Evolutionary conservation across 2,888 invertebrate species (phyloP).

Genomic region (Alloscopus bannaensis): DNA sequence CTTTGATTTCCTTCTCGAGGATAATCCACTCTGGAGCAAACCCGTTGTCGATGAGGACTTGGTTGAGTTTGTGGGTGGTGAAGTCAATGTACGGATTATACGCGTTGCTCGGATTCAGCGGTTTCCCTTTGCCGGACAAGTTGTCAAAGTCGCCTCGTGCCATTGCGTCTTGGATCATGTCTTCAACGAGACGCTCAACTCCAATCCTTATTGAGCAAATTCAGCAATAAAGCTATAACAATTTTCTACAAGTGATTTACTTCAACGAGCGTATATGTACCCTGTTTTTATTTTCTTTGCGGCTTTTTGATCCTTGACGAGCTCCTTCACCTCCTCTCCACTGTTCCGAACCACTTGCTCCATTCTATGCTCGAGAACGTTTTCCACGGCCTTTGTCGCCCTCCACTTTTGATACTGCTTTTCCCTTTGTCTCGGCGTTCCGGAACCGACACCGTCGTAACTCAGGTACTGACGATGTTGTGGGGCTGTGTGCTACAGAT

Average conservation of each 20-base stretch:
- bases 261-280: conserved; percentile 74
- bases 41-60: conserved; percentile 90
- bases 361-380: conserved; percentile 79
- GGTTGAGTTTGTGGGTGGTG: conserved; percentile 89
- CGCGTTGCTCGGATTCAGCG: conserved; percentile 81
- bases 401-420: conserved; percentile 84
- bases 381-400: conserved; percentile 83
- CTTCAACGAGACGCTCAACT: conserved; percentile 92
- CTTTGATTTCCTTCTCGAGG: conserved; percentile 88
- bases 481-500: conserved; percentile 88
- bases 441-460: conserved; percentile 86
- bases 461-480: conserved; percentile 91
- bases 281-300: conserved; percentile 85
- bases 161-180: conserved; percentile 94
- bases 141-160: conserved; percentile 92
- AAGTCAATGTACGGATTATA: conserved; percentile 92
- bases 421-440: conserved; percentile 86
- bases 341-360: conserved; percentile 72
- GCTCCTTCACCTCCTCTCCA: conserved; percentile 79
- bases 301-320: conserved; percentile 81
- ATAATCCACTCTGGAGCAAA: conserved; percentile 94
- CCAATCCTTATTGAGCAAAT: conserved; percentile 78
- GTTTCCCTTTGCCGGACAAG: conserved; percentile 88
- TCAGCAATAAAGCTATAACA: neutral
- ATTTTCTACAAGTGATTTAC: neutral